These are phyloP conservation scores for Sebastes schlegelii DNA, from an alignment of 2,113 vertebrate genomes.

Conservation along the genomic window DNA sequence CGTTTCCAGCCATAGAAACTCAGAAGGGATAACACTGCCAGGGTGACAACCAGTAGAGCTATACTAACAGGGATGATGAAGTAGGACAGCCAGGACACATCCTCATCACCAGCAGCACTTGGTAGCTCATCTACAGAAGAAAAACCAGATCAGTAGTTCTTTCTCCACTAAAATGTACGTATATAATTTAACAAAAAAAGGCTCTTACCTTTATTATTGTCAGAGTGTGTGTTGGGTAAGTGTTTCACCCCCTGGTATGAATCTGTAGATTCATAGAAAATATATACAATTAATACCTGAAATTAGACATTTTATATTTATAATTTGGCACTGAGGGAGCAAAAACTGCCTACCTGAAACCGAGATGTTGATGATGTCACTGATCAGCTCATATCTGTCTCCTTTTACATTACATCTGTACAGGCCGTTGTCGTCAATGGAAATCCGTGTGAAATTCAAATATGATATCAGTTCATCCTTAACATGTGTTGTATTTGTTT, in stretches of 20 bases:
- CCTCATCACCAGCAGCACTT: fast-evolving
- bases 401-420: slow-evolving; percentile 39
- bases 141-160: background rate
- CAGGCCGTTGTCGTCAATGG: slow-evolving; percentile 21
- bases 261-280: background rate
- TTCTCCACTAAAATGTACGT: background rate
- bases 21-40: background rate
- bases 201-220: slow-evolving; percentile 19
- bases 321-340: background rate
- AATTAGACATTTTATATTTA: background rate
- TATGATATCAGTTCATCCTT: background rate
- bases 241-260: background rate
- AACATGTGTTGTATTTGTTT: slow-evolving; percentile 9
- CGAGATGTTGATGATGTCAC: slow-evolving; percentile 48
- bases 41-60: background rate
- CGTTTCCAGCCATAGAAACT: background rate
- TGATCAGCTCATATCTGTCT: fast-evolving
- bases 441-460: slow-evolving; percentile 59
- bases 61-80: slow-evolving; percentile 15
- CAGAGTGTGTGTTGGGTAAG: too few species aligned
- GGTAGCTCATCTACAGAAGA: background rate
- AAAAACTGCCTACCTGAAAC: slow-evolving; percentile 55
- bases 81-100: slow-evolving; percentile 9
- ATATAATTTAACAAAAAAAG: background rate
- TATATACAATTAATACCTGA: background rate